Evolutionary conservation across 2,797 vertebrate genomes (phyloP).

Genomic region (Microctenopoma lineatum): DNA sequence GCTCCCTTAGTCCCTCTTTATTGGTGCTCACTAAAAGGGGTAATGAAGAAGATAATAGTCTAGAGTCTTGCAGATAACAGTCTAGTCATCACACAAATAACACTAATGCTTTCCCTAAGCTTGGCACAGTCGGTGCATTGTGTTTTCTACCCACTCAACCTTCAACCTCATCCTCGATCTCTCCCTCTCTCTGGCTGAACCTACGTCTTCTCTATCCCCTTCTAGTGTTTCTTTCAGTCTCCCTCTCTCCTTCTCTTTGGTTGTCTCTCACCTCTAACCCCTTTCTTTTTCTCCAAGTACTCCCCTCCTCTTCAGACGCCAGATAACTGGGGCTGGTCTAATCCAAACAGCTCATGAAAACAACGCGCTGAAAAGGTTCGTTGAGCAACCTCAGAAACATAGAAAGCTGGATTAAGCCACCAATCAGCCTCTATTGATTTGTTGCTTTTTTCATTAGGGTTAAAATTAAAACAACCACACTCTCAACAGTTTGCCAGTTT

Average conservation of each 20-base stretch:
- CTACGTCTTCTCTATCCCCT: conserved; percentile 54
- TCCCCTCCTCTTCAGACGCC: conserved; percentile 55
- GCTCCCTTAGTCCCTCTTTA: conserved; percentile 36
- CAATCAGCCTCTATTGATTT: conserved; percentile 29
- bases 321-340: conserved; percentile 56
- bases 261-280: conserved; percentile 72
- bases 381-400: conserved; percentile 49
- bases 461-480: conserved; percentile 44
- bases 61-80: conserved; percentile 61
- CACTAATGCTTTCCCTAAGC: conserved; percentile 54
- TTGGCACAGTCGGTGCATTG: conserved; percentile 61
- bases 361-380: conserved; percentile 62
- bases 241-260: conserved; percentile 51
- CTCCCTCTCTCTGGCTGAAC: conserved; percentile 46
- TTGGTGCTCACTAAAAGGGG: conserved; percentile 49
- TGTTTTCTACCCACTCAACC: conserved; percentile 66
- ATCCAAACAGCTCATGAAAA: conserved; percentile 68
- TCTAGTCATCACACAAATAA: conserved; percentile 60
- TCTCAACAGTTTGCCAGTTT: conserved; percentile 19
- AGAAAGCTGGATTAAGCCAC: conserved; percentile 52
- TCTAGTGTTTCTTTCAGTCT: conserved; percentile 51
- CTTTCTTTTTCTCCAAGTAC: conserved; percentile 59
- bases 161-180: conserved; percentile 60
- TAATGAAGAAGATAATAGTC: conserved; percentile 72
- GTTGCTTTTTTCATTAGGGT: conserved; percentile 32